Evolutionary conservation across 2,113 vertebrate genomes (phyloP), one percentile per base, ranked within the genome.

Genomic region (cattle (Bos taurus)): DNA sequence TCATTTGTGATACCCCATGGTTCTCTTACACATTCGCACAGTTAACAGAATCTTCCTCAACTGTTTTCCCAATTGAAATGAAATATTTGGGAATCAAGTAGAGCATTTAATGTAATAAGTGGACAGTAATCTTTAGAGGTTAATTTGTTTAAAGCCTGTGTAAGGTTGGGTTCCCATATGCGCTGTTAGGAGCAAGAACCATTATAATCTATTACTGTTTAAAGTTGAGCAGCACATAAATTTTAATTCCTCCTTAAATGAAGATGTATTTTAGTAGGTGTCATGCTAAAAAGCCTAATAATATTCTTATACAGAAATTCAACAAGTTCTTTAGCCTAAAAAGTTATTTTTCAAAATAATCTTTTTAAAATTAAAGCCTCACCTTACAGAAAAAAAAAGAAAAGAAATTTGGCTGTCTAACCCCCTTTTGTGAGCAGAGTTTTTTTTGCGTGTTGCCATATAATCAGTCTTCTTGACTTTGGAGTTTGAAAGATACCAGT

Each of bases 101-200:
- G 95, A 98, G 97, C 98, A 97, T 97, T 98, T 97, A 97, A 98
- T 97, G 97, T 97, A 96, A 97, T 97, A 98, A 97, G 96, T 96
- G 98, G 97, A 78, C 98, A 97, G 94, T 94, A 96, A 98, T 98
- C 95, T 98, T 98, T 82, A 92, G 98, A 98, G 97, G 96, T 97
- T 98, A 97, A 97, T 98, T 98, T 98, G 95, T 94, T 98, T 98
- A 97, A 97, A 96, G 96, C 77, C 94, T 94, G 36, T 96, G 94
- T 97, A 96, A 95, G 94, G 94, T 97, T 95, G 93, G 98, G 98
- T 94, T 97, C 98, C 95, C 97, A 74, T 87, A 96, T 94, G 98
- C 93, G 95, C 97, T 67, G 77, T 98, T 96, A 98, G 95, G 71
- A 96, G 91, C 95, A 50, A 96, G 82, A 48, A 97, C 94, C 97